Percentiles rank a stretch among this genome's conserved stretches.
phyloP scores from a whole-genome alignment of 2,113 vertebrate genomes.

The Mustela nigripes region DNA sequence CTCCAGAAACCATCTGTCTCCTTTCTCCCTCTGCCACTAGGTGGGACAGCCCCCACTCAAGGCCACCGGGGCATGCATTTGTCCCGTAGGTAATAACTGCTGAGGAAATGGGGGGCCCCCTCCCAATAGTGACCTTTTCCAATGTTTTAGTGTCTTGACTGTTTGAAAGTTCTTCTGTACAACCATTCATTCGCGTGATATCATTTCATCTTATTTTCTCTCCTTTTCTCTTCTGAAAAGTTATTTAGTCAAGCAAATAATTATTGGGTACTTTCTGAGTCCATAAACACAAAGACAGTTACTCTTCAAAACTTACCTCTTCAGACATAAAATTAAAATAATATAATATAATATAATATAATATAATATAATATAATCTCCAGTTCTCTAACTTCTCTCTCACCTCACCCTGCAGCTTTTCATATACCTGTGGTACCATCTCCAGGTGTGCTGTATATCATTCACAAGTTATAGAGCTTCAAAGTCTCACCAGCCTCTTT shows the following conservation, averaged over 20 bases:
- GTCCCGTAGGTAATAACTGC: background rate
- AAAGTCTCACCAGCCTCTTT: background rate
- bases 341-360: background rate
- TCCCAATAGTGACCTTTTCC: background rate
- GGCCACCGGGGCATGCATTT: background rate
- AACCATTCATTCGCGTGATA: background rate
- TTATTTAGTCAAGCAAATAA: background rate
- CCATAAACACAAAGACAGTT: background rate
- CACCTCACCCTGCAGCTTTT: background rate
- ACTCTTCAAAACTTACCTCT: background rate
- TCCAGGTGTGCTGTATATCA: background rate
- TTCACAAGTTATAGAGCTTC: background rate
- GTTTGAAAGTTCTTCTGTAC: background rate
- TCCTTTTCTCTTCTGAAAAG: background rate
- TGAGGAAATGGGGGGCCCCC: background rate
- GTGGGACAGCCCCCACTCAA: background rate
- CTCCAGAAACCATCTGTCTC: background rate
- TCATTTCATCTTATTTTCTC: background rate
- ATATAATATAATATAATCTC: background rate
- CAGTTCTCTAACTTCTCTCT: background rate
- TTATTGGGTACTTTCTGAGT: background rate
- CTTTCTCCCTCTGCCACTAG: background rate
- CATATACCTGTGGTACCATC: fast-evolving
- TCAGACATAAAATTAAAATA: background rate
- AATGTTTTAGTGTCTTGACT: background rate